Base-by-base conservation (phyloP, 1,140 invertebrate genomes). In the Propsilocerus akamusi region DNA sequence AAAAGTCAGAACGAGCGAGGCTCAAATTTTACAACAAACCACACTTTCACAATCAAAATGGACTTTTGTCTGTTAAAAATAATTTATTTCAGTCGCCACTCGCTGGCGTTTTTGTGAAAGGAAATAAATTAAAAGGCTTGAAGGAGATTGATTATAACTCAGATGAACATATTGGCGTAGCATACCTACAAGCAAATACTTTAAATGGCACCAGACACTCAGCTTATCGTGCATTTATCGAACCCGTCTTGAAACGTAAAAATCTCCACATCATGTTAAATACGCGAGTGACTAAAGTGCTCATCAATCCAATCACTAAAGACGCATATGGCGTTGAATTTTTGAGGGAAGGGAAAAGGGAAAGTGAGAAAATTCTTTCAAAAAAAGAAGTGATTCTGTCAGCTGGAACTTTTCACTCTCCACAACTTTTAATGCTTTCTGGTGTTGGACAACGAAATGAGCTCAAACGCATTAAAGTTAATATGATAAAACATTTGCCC, bases 181-280 rank as follows among this genome's bases (percentile, higher is more conserved):
- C 72, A 0, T 72, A 73, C 50, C 74, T 76, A 26, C 86, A 76
- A 69, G 75, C 78, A 57, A 80, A 81, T 0, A 78, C 67, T 49
- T 59, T 54, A 28, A 61, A 53, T 28, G 75, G 75, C 4, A 54
- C 59, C 20, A 55, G 75, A 54, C 63, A 68, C 49, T 71, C 74
- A 53, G 68, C 63, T 34, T 79, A 68, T 10, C 69, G 66, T 51
- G 73, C 75, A 2, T 78, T 78, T 65, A 62, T 72, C 66, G 73
- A 59, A 62, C 74, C 59, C 32, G 69, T 65, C 57, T 67, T 49
- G 5, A 65, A 71, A 25, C 63, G 83, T 41, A 62, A 64, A 49
- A 90, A 87, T 58, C 59, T 89, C 8, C 71, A 77, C 47, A 68
- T 86, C 20, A 62, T 74, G 30, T 63, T 71, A 6, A 67, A 66